phyloP scores from a whole-genome alignment of 64 coral and sea anemone species.

The Porites australiensis region DNA sequence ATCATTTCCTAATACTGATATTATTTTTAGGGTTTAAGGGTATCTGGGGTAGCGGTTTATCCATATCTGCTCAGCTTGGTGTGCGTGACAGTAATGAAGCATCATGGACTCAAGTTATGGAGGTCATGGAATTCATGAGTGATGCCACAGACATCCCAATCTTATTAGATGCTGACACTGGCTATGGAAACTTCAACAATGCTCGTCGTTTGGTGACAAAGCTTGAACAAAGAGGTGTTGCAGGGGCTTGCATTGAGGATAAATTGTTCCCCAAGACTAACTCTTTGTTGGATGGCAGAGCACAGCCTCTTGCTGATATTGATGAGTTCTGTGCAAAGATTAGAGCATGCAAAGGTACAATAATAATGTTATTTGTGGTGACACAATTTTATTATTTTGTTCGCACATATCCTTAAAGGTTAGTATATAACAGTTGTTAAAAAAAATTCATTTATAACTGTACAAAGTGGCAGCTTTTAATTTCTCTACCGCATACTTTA shows the following conservation, averaged over 20 bases:
- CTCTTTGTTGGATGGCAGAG: constrained; percentile 94
- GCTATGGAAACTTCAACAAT: constrained; percentile 99
- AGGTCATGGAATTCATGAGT: constrained; percentile 99
- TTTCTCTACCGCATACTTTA: too few relatives aligned
- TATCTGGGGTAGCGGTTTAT: constrained; percentile 99
- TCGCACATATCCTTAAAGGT: too few relatives aligned
- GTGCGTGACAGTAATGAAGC: constrained; percentile 99
- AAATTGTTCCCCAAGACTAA: constrained; percentile 99
- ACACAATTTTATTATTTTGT: too few relatives aligned
- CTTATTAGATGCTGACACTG: constrained; percentile 97
- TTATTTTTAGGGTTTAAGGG: constrained; percentile 91
- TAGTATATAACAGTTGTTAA: too few relatives aligned
- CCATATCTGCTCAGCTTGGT: constrained; percentile 96
- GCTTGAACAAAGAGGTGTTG: constrained; percentile 91
- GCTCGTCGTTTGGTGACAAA: constrained; percentile 92
- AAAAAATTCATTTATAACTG: too few relatives aligned
- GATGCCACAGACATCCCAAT: constrained; percentile 97
- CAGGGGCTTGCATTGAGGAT: constrained; percentile 96
- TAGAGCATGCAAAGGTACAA: constrained; percentile 96
- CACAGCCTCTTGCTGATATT: constrained; percentile 95
- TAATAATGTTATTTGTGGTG: too few relatives aligned
- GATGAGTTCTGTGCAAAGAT: constrained; percentile 98
- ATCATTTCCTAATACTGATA: background rate
- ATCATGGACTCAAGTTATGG: constrained; percentile 97
- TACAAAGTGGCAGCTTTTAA: too few relatives aligned